Evolutionary conservation across 2,888 invertebrate genomes (phyloP).

Genomic region (Loripinus fragilis): DNA sequence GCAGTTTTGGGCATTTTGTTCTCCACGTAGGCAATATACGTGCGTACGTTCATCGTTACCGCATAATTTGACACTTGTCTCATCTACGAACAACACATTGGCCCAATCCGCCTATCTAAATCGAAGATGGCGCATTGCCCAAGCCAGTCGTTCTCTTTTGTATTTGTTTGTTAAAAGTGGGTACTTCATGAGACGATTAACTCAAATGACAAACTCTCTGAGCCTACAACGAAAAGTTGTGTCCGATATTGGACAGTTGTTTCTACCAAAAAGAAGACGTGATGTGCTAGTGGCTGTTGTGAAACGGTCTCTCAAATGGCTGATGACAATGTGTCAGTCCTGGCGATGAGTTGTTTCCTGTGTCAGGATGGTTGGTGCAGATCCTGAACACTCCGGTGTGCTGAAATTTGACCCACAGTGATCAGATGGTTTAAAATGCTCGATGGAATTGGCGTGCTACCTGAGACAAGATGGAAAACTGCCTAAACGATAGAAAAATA

Average conservation of each 20-base stretch:
- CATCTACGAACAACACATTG: conserved; percentile 44
- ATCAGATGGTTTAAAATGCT: conserved; percentile 19
- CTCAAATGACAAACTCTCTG: conserved; percentile 21
- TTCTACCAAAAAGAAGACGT: background rate
- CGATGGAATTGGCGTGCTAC: conserved; percentile 29
- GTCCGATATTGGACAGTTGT: conserved; percentile 6
- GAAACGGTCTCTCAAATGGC: conserved; percentile 21
- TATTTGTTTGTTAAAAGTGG: conserved; percentile 24
- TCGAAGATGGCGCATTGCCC: conserved; percentile 35
- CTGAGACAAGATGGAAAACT: conserved; percentile 17
- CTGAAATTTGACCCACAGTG: conserved; percentile 29
- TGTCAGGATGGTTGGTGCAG: too few species aligned
- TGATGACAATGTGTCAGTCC: conserved; percentile 33
- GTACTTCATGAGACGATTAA: conserved; percentile 18
- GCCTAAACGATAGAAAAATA: background rate
- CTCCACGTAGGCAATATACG: conserved; percentile 30
- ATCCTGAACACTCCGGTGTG: conserved; percentile 18
- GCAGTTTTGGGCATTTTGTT: conserved; percentile 21
- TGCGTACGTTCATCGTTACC: conserved; percentile 20
- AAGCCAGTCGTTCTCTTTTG: conserved; percentile 17
- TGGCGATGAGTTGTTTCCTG: conserved; percentile 6
- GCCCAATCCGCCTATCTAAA: conserved; percentile 43
- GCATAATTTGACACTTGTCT: conserved; percentile 11
- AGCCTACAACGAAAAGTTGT: conserved; percentile 30
- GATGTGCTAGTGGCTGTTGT: conserved; percentile 7